Conservation (phyloP, 2,113 vertebrate genomes). For the Bambusicola thoracicus region DNA sequence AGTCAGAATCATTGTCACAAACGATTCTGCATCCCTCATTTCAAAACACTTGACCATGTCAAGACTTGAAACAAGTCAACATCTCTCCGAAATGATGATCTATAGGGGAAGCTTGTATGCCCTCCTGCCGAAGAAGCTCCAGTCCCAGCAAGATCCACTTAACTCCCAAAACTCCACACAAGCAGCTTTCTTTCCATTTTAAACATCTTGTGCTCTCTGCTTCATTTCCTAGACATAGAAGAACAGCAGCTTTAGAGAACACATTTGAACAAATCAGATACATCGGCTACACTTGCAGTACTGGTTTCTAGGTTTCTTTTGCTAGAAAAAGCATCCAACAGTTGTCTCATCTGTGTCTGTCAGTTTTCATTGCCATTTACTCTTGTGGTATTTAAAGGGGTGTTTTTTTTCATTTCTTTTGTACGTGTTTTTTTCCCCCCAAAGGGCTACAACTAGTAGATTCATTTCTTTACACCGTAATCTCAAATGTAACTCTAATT, state of each 20-base stretch:
- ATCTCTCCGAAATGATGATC: background rate
- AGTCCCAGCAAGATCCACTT: background rate
- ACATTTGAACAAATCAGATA: background rate
- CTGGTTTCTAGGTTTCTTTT: background rate
- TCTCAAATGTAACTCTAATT: background rate
- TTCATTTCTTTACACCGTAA: background rate
- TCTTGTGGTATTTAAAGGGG: background rate
- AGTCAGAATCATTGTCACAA: background rate
- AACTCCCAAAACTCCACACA: background rate
- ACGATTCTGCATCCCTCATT: accelerated
- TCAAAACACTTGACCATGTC: background rate
- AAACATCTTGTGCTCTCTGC: background rate
- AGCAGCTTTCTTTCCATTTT: background rate
- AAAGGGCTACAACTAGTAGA: background rate
- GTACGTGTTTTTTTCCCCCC: background rate
- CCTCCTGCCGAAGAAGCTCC: background rate
- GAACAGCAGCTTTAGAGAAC: background rate
- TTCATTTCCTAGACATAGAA: background rate
- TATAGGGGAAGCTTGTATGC: background rate
- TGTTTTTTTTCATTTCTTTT: accelerated
- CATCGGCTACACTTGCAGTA: background rate
- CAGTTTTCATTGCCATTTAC: background rate
- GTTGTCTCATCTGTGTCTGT: background rate
- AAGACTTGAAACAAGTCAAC: background rate
- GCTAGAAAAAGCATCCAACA: background rate